These are phyloP conservation scores for Drosophila lowei DNA, from an alignment of 1,140 invertebrate species.

Conservation along the genomic window DNA sequence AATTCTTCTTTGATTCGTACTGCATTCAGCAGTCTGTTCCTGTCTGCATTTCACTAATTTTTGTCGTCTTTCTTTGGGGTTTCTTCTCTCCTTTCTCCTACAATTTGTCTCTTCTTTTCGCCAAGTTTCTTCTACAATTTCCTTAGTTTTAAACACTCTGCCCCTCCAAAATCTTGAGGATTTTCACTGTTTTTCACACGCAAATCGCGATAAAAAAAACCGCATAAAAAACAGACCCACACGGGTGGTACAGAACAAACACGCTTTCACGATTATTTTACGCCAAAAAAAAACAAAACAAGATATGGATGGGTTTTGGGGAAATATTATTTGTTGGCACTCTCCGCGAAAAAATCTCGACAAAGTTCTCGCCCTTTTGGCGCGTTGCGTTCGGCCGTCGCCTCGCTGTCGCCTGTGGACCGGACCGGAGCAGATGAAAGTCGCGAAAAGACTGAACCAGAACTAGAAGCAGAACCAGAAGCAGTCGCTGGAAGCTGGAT, in stretches of 20 bases:
- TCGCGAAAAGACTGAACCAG: slow-evolving; percentile 69
- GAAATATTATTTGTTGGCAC: background rate
- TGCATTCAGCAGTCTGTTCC: too few relatives aligned
- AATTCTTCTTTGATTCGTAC: background rate
- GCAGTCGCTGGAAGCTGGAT: background rate
- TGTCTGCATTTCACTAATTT: background rate
- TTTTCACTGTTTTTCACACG: too few relatives aligned
- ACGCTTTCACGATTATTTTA: slow-evolving; percentile 4
- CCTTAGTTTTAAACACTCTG: too few relatives aligned
- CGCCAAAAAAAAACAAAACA: background rate
- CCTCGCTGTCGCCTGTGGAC: slow-evolving; percentile 20
- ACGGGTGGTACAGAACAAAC: background rate
- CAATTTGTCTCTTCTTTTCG: background rate
- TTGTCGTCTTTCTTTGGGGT: background rate
- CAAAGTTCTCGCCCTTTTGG: slow-evolving; percentile 10
- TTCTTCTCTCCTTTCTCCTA: background rate
- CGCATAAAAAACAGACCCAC: slow-evolving; percentile 2
- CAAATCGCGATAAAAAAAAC: background rate
- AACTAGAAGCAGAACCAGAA: background rate
- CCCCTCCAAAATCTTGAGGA: too few relatives aligned
- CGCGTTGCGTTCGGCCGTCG: slow-evolving; percentile 12
- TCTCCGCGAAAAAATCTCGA: slow-evolving; percentile 23
- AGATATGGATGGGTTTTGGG: background rate
- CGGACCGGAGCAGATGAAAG: slow-evolving; percentile 61
- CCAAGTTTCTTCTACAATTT: too few relatives aligned